Evolutionary conservation across 2,888 invertebrate species (phyloP).

Genomic region (Perizoma flavofasciatum): DNA sequence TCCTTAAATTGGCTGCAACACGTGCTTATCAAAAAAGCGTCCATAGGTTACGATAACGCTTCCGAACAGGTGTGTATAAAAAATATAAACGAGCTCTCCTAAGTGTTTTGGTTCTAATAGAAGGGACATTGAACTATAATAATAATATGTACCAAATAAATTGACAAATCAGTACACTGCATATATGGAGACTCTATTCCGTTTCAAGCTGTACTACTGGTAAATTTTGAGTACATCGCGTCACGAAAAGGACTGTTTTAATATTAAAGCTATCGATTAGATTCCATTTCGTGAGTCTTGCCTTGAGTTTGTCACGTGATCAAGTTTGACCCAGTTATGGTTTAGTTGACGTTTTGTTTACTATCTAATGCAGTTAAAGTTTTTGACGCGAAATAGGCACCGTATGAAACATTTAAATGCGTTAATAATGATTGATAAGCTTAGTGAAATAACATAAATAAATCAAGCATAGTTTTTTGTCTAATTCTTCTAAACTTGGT

Average conservation of each 20-base stretch:
- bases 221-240: constrained; percentile 5
- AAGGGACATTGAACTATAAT: no score
- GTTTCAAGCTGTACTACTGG: background rate
- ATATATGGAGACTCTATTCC: no score
- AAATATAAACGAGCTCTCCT: no score
- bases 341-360: constrained; percentile 32
- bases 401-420: constrained; percentile 1
- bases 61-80: no score
- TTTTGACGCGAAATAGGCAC: constrained; percentile 16
- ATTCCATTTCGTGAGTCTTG: constrained; percentile 33
- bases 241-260: constrained; percentile 22
- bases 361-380: constrained; percentile 21
- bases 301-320: constrained; percentile 34
- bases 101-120: no score
- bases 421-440: background rate
- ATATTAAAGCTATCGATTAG: constrained; percentile 39
- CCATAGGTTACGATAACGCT: no score
- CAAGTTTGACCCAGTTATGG: constrained; percentile 36
- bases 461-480: no score
- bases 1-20: no score
- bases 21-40: no score
- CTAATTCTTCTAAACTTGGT: no score
- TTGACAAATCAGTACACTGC: no score
- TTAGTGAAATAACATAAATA: background rate
- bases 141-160: no score